Percentiles rank a stretch among this genome's conserved stretches.
Conservation (phyloP, 2,113 vertebrate species). For the Rousettus leschenaultii region DNA sequence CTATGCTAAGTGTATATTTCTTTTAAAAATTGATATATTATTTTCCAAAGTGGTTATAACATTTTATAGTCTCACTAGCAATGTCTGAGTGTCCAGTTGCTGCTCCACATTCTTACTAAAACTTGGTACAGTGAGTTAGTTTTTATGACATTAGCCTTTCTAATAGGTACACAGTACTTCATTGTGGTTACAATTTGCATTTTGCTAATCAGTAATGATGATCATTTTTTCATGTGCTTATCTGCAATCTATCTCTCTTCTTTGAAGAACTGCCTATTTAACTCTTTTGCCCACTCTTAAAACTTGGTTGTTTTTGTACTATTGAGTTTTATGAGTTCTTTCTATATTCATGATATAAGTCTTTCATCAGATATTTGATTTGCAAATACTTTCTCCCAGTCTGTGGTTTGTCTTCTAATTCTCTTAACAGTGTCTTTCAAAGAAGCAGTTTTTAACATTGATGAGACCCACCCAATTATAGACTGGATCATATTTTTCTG, state of each 20-base stretch:
- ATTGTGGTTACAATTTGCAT: not conserved
- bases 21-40: not conserved
- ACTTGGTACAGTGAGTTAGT: not conserved
- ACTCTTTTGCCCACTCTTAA: not conserved
- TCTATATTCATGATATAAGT: not conserved
- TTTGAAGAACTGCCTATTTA: not conserved
- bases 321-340: not conserved
- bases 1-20: not conserved
- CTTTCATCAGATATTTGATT: not conserved
- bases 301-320: not conserved
- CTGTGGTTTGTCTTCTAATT: not conserved
- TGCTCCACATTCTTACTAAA: not conserved
- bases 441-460: not conserved
- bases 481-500: not conserved
- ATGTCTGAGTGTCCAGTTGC: not conserved
- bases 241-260: not conserved
- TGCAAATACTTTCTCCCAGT: not conserved
- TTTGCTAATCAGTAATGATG: not conserved
- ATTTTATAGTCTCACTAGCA: not conserved
- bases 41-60: not conserved
- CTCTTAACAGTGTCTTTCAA: not conserved
- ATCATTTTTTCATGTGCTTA: not conserved
- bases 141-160: no score
- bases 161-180: not conserved
- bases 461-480: not conserved